Conservation (phyloP, 2,113 vertebrate genomes). For the Upupa epops region DNA sequence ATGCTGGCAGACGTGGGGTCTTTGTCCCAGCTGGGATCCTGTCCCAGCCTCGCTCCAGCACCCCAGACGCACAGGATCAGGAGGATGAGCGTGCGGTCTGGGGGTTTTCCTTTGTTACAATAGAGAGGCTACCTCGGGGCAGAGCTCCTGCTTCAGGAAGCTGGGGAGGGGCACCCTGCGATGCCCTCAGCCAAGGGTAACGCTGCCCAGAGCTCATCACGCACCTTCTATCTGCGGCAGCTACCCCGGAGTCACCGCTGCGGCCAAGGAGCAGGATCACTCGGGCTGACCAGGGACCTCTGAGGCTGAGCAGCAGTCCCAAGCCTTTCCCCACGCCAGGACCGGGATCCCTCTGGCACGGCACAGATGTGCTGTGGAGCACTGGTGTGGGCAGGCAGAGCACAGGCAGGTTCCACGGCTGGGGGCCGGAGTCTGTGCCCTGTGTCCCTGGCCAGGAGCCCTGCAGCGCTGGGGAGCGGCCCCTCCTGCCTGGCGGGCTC, state of each 20-base stretch:
- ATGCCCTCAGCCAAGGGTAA: background rate
- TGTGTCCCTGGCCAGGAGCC: background rate
- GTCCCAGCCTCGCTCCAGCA: background rate
- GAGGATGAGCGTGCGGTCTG: too few species aligned
- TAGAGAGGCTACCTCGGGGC: too few species aligned
- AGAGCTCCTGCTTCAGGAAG: background rate
- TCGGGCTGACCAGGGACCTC: fast-evolving
- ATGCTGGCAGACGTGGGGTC: fast-evolving
- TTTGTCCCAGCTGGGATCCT: too few species aligned
- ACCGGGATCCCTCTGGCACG: background rate
- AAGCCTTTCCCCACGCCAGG: background rate
- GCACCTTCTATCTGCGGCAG: background rate
- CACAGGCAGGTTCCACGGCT: background rate
- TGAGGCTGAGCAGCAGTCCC: background rate
- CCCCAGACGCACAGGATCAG: too few species aligned
- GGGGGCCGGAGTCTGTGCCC: background rate
- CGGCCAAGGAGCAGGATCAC: background rate
- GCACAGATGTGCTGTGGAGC: background rate
- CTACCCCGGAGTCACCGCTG: fast-evolving
- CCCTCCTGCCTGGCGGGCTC: fast-evolving
- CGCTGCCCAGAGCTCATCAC: fast-evolving
- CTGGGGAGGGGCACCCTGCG: background rate
- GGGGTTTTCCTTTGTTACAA: too few species aligned
- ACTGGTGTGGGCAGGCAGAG: background rate
- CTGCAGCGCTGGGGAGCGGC: background rate